phyloP scores from a whole-genome alignment of 2,797 vertebrate species.

The Chromobotia macracanthus region DNA sequence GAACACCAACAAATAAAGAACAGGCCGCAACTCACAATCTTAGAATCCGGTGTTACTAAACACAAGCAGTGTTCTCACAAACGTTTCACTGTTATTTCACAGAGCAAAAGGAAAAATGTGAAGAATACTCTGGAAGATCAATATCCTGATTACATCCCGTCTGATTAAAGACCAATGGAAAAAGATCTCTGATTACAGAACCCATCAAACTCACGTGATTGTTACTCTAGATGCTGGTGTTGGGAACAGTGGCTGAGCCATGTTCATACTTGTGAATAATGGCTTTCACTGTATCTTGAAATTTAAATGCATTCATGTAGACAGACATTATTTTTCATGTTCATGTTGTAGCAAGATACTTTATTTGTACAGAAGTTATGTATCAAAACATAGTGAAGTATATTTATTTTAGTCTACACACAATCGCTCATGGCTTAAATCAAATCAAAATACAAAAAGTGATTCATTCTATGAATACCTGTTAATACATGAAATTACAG shows the following conservation, averaged over 20 bases:
- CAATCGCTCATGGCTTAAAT: background rate
- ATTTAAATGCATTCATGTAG: slow-evolving; percentile 20
- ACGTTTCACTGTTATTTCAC: background rate
- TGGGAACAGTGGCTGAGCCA: slow-evolving; percentile 12
- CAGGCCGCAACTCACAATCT: too few relatives aligned
- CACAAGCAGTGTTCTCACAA: background rate
- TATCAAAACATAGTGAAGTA: background rate
- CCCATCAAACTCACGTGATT: slow-evolving; percentile 7
- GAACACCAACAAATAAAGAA: too few relatives aligned
- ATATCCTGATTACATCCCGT: slow-evolving; percentile 17
- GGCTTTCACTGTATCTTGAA: slow-evolving; percentile 13
- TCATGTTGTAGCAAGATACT: background rate
- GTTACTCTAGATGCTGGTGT: slow-evolving; percentile 23
- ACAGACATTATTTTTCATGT: slow-evolving; percentile 10
- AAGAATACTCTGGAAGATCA: slow-evolving; percentile 40
- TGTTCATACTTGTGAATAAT: slow-evolving; percentile 10
- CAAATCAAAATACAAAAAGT: background rate
- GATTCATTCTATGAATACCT: background rate
- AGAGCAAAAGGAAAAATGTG: slow-evolving; percentile 47
- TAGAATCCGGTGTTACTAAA: background rate
- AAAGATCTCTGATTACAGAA: slow-evolving; percentile 3
- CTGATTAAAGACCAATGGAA: background rate
- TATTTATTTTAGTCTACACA: slow-evolving; percentile 3
- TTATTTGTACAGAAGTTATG: slow-evolving; percentile 16
- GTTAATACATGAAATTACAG: too few relatives aligned